phyloP scores from a whole-genome alignment of 2,113 vertebrate genomes.

The Sebastes schlegelii region DNA sequence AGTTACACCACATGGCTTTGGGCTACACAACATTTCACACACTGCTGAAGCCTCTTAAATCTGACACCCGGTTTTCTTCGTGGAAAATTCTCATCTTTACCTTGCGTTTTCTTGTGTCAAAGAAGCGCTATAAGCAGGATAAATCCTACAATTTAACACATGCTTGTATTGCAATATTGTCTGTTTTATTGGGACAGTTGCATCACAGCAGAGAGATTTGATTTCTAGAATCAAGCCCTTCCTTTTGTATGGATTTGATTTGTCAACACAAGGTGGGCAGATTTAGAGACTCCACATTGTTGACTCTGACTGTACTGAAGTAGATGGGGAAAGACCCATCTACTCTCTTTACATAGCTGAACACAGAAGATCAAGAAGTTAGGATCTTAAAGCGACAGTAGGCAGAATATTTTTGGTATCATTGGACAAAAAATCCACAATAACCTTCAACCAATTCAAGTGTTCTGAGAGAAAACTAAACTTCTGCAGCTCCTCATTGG shows the following conservation, averaged over 20 bases:
- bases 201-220: neutral
- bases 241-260: neutral
- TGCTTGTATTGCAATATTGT: neutral
- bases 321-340: neutral
- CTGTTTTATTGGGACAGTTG: neutral
- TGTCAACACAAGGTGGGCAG: neutral
- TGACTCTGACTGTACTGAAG: neutral
- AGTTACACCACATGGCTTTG: neutral
- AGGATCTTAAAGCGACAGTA: neutral
- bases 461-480: too few relatives aligned
- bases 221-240: neutral
- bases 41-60: neutral
- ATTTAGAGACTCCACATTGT: neutral
- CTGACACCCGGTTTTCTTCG: neutral
- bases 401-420: too few relatives aligned
- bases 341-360: neutral
- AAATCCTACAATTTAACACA: neutral
- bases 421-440: too few relatives aligned
- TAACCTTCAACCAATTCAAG: too few relatives aligned
- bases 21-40: constrained; percentile 14
- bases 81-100: neutral
- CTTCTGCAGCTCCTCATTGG: too few relatives aligned
- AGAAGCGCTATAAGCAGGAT: neutral
- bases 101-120: neutral
- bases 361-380: neutral